Percentiles rank a stretch among this genome's conserved stretches.
phyloP scores from a whole-genome alignment of 2,888 invertebrate species.

The Liposcelis brunnea region DNA sequence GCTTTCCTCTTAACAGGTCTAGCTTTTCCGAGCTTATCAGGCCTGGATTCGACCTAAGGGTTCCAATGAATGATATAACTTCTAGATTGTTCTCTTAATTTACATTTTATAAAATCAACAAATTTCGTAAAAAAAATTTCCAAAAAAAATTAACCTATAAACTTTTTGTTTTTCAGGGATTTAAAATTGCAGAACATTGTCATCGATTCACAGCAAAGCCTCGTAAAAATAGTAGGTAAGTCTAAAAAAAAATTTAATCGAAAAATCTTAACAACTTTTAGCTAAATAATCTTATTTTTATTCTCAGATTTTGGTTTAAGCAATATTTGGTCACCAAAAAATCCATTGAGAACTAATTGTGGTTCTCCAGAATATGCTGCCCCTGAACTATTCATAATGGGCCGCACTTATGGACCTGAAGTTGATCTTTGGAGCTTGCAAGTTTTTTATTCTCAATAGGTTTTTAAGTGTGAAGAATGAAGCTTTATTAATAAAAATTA shows the following conservation, averaged over 20 bases:
- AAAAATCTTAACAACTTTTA: constrained; percentile 1
- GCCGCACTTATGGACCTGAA: constrained; percentile 52
- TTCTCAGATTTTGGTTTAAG: constrained; percentile 53
- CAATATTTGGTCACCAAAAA: constrained; percentile 40
- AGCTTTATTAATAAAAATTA: no score
- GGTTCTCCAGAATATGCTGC: constrained; percentile 67
- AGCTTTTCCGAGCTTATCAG: no score
- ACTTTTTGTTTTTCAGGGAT: constrained; percentile 34
- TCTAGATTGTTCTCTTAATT: no score
- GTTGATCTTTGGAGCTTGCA: constrained; percentile 65
- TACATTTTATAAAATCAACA: no score
- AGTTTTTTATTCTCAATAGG: no score
- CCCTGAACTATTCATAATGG: constrained; percentile 53
- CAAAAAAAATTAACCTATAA: not conserved
- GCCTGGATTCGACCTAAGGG: no score
- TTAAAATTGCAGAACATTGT: constrained; percentile 67
- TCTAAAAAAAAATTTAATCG: constrained; percentile 10
- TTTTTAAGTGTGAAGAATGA: no score
- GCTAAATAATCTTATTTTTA: constrained; percentile 4
- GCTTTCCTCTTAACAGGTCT: no score
- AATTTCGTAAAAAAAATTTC: no score
- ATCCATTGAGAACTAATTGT: constrained; percentile 53
- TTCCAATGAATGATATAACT: no score
- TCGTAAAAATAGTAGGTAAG: constrained; percentile 53
- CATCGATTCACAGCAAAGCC: constrained; percentile 45